Evolutionary conservation across 2,888 invertebrate genomes (phyloP).

Genomic region (Drosophila ezoana): DNA sequence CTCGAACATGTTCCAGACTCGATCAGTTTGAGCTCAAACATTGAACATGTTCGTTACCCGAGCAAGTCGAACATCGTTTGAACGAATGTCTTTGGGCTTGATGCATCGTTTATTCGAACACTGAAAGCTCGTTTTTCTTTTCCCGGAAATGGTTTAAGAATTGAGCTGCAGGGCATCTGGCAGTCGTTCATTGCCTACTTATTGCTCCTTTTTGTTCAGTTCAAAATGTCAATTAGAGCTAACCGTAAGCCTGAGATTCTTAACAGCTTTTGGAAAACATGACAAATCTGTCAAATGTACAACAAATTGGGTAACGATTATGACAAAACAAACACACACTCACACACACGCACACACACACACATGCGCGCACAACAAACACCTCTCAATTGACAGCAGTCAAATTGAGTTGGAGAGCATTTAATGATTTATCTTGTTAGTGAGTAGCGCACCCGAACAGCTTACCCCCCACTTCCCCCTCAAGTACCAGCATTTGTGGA

Average conservation of each 20-base stretch:
- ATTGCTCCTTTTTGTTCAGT: not conserved
- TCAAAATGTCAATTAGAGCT: constrained; percentile 7
- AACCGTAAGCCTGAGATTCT: constrained; percentile 24
- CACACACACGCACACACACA: not conserved
- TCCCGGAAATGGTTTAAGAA: too few relatives aligned
- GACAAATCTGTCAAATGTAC: constrained; percentile 54
- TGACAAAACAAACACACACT: constrained; percentile 22
- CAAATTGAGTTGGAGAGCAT: constrained; percentile 52
- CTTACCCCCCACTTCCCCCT: not conserved
- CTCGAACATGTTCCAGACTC: too few relatives aligned
- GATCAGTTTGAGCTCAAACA: too few relatives aligned
- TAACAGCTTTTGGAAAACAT: constrained; percentile 37
- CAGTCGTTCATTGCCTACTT: not conserved
- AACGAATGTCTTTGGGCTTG: too few relatives aligned
- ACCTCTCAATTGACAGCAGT: constrained; percentile 52
- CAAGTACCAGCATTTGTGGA: constrained; percentile 31
- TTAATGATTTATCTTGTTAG: constrained; percentile 71
- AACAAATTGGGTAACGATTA: constrained; percentile 61
- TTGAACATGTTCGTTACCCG: too few relatives aligned
- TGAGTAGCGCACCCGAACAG: constrained; percentile 5
- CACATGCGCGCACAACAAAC: constrained; percentile 18
- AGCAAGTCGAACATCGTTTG: too few relatives aligned
- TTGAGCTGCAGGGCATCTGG: not conserved
- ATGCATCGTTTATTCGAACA: too few relatives aligned
- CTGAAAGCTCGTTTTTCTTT: too few relatives aligned